Evolutionary conservation across 30 jellyfish, hydroid and myxozoan genomes (phyloP).

Genomic region (Hydractinia echinata): DNA sequence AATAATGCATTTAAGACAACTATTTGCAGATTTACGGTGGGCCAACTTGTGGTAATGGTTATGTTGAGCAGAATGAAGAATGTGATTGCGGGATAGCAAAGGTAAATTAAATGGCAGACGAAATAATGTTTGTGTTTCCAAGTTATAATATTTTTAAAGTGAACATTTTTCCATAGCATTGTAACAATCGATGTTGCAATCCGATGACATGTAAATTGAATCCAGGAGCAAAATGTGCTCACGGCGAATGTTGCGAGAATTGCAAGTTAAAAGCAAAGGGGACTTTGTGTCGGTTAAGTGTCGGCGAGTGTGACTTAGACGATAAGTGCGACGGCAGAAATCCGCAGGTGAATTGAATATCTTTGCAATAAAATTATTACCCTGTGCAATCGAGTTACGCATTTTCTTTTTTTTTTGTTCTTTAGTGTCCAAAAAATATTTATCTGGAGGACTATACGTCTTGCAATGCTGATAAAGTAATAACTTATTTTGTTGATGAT

Average conservation of each 20-base stretch:
- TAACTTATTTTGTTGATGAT: too few relatives aligned
- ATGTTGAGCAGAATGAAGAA: conserved; percentile 3
- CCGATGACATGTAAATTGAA: conserved; percentile 7
- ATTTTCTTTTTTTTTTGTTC: too few relatives aligned
- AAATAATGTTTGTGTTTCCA: too few relatives aligned
- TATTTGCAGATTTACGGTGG: background rate
- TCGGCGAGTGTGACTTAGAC: background rate
- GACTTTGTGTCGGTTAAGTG: background rate
- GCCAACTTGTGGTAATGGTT: conserved; percentile 5
- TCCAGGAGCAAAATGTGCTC: conserved; percentile 8
- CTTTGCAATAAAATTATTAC: too few relatives aligned
- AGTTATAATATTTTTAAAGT: too few relatives aligned
- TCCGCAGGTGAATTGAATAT: background rate
- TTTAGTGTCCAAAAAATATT: too few relatives aligned
- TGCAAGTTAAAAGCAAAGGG: conserved; percentile 9
- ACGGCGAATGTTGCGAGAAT: conserved; percentile 9
- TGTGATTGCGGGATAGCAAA: conserved; percentile 3
- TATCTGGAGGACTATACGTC: too few relatives aligned
- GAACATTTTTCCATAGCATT: background rate
- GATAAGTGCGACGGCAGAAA: background rate
- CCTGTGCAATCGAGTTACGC: too few relatives aligned
- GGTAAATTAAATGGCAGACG: background rate
- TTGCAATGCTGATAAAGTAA: too few relatives aligned
- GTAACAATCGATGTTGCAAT: background rate
- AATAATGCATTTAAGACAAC: background rate